phyloP scores from a whole-genome alignment of 2,888 invertebrate genomes.

The Lepidocyrtoides sp. region DNA sequence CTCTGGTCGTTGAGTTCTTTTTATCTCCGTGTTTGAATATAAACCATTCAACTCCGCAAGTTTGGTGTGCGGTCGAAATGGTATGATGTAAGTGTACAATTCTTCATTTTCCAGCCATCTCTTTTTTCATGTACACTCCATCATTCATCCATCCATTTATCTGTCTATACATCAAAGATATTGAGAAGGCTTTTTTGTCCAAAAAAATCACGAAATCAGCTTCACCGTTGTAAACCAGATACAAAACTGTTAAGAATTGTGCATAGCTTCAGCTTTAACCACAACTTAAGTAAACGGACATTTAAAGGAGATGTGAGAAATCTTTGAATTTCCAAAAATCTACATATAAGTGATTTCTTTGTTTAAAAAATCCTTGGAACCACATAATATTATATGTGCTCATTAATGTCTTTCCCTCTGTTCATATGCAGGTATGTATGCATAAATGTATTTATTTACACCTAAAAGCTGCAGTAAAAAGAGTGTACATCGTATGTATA shows the following conservation, averaged over 20 bases:
- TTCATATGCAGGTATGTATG: too few relatives aligned
- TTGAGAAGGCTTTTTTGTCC: background rate
- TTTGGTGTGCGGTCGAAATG: background rate
- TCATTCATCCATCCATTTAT: conserved; percentile 73
- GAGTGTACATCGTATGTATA: background rate
- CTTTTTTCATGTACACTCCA: conserved; percentile 59
- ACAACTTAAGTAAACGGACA: too few relatives aligned
- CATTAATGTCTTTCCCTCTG: too few relatives aligned
- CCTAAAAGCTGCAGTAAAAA: too few relatives aligned
- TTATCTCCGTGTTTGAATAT: conserved; percentile 4
- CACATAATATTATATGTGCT: too few relatives aligned
- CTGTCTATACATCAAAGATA: conserved; percentile 44
- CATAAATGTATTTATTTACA: too few relatives aligned
- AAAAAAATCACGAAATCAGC: background rate
- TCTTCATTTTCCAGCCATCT: conserved; percentile 59
- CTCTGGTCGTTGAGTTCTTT: conserved; percentile 59
- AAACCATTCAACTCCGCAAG: conserved; percentile 32
- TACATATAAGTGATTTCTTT: too few relatives aligned
- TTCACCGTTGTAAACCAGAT: background rate
- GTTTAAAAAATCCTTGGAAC: too few relatives aligned
- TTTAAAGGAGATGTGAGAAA: too few relatives aligned
- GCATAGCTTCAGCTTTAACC: too few relatives aligned
- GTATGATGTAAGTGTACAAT: conserved; percentile 27
- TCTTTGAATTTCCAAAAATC: too few relatives aligned
- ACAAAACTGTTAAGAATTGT: background rate